Percentiles rank a stretch among this genome's conserved stretches.
Conservation (phyloP, 2,888 invertebrate species). For the Dioctria rufipes region DNA sequence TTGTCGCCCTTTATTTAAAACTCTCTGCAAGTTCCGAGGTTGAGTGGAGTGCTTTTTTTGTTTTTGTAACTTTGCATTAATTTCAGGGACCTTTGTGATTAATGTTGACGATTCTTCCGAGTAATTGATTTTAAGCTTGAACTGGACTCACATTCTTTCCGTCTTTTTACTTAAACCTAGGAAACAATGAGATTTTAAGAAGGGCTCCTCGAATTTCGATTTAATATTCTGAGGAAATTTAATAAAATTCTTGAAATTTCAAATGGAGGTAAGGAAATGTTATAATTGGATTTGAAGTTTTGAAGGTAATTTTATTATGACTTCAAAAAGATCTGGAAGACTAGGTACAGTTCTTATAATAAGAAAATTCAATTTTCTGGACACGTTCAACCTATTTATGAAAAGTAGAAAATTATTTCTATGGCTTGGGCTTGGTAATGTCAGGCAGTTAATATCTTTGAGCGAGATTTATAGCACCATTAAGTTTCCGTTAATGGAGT, state of each 20-base stretch:
- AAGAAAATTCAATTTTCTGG: not conserved
- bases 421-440: too few species aligned
- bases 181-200: slow-evolving; percentile 5
- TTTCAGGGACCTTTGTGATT: slow-evolving; percentile 46
- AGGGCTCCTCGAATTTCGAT: slow-evolving; percentile 6
- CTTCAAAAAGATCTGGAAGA: not conserved
- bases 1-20: slow-evolving; percentile 48
- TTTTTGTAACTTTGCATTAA: slow-evolving; percentile 38
- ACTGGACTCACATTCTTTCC: slow-evolving; percentile 9
- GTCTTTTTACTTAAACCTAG: not conserved
- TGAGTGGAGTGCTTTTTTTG: not conserved
- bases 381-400: not conserved
- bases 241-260: slow-evolving; percentile 12
- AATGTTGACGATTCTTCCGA: slow-evolving; percentile 45
- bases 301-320: not conserved
- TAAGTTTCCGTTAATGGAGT: too few species aligned
- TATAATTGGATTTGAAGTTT: slow-evolving; percentile 3
- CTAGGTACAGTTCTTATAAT: not conserved
- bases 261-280: not conserved
- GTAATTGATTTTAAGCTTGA: slow-evolving; percentile 48
- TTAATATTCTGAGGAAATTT: slow-evolving; percentile 13
- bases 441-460: too few species aligned
- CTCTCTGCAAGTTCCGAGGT: slow-evolving; percentile 26
- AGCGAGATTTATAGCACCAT: too few species aligned
- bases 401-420: not conserved